A percentile compares a stretch with the other conserved stretches of the same genome.
Evolutionary conservation across 2,797 vertebrate genomes (phyloP).

Genomic region (Spinus pinus): DNA sequence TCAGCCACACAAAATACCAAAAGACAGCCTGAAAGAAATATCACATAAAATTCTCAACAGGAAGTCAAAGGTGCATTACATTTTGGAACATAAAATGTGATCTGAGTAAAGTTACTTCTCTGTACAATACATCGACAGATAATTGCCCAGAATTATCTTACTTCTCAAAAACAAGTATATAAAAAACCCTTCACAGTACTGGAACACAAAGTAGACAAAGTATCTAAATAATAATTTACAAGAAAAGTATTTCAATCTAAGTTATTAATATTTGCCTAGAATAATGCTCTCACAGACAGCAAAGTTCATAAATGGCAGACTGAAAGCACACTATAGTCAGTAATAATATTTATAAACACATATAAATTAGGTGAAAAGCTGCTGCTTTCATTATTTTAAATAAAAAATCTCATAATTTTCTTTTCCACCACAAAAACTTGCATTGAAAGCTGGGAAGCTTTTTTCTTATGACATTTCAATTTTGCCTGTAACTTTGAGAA

Average conservation of each 20-base stretch:
- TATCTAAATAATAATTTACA: not conserved
- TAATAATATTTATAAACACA: not conserved
- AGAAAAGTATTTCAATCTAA: not conserved
- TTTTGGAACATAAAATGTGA: not conserved
- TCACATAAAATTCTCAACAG: not conserved
- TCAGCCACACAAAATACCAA: not conserved
- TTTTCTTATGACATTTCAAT: not conserved
- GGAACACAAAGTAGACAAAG: not conserved
- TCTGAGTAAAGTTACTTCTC: not conserved
- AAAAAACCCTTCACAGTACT: not conserved
- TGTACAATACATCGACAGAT: not conserved
- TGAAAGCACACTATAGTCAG: not conserved
- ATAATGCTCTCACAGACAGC: not conserved
- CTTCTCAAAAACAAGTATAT: not conserved
- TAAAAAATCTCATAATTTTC: not conserved
- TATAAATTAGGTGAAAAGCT: not conserved
- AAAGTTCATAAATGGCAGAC: not conserved
- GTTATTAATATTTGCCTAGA: not conserved
- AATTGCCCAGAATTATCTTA: not conserved
- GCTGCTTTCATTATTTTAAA: not conserved
- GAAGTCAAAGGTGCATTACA: not conserved
- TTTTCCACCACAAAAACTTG: not conserved
- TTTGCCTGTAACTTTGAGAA: not conserved
- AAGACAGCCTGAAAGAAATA: not conserved
- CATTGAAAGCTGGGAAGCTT: not conserved